These are phyloP conservation scores for Zoroaster sp. DNA, from an alignment of 53 echinoderm and acorn worm species.

Conservation along the genomic window DNA sequence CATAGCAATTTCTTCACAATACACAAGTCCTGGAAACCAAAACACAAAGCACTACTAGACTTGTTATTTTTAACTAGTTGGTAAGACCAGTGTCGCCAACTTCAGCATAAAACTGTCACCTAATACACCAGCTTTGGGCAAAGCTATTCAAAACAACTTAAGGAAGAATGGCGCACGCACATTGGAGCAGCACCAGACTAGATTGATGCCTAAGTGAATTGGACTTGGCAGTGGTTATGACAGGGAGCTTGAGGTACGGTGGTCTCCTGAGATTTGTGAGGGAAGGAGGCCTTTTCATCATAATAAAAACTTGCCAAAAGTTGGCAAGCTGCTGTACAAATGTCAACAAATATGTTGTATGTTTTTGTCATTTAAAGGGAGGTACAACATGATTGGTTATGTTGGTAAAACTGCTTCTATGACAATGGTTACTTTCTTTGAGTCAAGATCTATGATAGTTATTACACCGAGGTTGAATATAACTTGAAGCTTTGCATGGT, in stretches of 20 bases:
- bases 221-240: background rate
- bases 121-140: slow-evolving; percentile 14
- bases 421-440: background rate
- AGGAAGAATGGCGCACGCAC: background rate
- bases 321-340: background rate
- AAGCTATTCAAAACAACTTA: background rate
- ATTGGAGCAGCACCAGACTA: background rate
- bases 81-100: slow-evolving; percentile 21
- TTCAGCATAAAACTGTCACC: slow-evolving; percentile 1
- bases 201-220: background rate
- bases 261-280: background rate
- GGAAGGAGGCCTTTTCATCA: background rate
- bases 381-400: background rate
- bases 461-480: background rate
- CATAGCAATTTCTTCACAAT: background rate
- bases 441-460: background rate
- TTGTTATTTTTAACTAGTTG: background rate
- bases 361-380: background rate
- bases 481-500: no score
- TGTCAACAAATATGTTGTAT: background rate
- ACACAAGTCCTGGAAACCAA: background rate
- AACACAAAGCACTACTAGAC: background rate
- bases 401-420: no score
- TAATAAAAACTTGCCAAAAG: background rate
- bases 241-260: background rate